Evolutionary conservation across 2,113 vertebrate species (phyloP).

Genomic region (Struthidea cinerea): DNA sequence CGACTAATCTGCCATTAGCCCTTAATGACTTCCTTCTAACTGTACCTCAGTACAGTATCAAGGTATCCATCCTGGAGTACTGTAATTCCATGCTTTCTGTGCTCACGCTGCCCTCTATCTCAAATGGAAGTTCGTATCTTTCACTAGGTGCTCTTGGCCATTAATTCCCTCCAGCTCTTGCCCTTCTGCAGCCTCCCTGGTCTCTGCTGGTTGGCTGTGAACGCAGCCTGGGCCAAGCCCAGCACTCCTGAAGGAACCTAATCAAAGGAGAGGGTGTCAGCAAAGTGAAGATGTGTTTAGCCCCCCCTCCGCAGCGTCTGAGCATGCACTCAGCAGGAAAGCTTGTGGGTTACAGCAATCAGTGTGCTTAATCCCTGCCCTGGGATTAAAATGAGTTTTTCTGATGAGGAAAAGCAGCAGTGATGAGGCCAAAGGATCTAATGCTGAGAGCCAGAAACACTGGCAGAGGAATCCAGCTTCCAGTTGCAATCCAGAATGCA

Average conservation of each 20-base stretch:
- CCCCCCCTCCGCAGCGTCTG: neutral
- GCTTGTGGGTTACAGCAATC: neutral
- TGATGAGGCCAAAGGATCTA: neutral
- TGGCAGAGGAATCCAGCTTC: neutral
- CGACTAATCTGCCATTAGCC: neutral
- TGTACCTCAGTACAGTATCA: neutral
- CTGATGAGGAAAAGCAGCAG: neutral
- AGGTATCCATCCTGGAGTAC: neutral
- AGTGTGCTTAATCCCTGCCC: neutral
- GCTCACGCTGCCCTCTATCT: neutral
- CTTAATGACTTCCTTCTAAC: neutral
- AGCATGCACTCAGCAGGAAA: neutral
- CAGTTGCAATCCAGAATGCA: rapidly evolving
- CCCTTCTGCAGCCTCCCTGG: rapidly evolving
- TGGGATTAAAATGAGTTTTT: neutral
- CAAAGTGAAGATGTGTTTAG: neutral
- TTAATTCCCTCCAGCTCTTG: neutral
- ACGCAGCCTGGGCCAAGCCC: neutral
- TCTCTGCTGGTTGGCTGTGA: neutral
- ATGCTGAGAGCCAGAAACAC: neutral
- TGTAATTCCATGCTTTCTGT: neutral
- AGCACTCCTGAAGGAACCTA: neutral
- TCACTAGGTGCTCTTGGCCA: rapidly evolving
- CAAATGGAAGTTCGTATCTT: neutral
- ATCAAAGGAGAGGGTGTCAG: neutral